phyloP scores from a whole-genome alignment of 2,113 vertebrate species.

The Enhydra lutris region DNA sequence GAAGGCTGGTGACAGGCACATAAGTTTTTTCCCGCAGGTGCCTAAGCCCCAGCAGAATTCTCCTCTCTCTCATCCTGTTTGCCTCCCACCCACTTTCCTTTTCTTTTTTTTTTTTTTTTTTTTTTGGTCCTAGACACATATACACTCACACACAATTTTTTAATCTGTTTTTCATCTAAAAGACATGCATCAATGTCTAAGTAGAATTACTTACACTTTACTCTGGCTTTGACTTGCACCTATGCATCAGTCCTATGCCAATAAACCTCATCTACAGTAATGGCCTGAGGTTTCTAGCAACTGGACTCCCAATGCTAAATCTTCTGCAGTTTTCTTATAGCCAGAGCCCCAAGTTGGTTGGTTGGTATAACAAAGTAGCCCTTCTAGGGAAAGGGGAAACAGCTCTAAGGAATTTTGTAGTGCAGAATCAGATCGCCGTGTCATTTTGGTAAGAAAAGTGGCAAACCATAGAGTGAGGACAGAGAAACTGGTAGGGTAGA shows the following conservation, averaged over 20 bases:
- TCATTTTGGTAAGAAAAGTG: background rate
- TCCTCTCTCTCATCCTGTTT: background rate
- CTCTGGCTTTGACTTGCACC: background rate
- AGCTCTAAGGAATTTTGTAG: background rate
- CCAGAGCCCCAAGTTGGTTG: background rate
- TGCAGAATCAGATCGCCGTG: background rate
- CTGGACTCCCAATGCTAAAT: background rate
- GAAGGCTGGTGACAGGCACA: background rate
- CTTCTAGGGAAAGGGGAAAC: background rate
- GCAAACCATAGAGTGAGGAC: background rate
- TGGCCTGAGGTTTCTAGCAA: background rate
- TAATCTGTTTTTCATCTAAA: background rate
- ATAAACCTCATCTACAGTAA: background rate
- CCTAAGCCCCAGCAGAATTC: background rate
- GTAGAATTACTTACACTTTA: background rate
- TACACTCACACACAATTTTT: background rate
- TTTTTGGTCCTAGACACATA: background rate
- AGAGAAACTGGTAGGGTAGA: background rate
- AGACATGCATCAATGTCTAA: background rate
- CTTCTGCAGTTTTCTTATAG: constrained; percentile 3
- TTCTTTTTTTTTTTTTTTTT: background rate
- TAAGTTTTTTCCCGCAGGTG: background rate
- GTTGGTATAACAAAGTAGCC: constrained; percentile 22
- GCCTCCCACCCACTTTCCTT: too few relatives aligned
- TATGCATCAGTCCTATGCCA: background rate